These are phyloP conservation scores for Nowickia ferox DNA, from an alignment of 2,888 invertebrate species.

Conservation along the genomic window DNA sequence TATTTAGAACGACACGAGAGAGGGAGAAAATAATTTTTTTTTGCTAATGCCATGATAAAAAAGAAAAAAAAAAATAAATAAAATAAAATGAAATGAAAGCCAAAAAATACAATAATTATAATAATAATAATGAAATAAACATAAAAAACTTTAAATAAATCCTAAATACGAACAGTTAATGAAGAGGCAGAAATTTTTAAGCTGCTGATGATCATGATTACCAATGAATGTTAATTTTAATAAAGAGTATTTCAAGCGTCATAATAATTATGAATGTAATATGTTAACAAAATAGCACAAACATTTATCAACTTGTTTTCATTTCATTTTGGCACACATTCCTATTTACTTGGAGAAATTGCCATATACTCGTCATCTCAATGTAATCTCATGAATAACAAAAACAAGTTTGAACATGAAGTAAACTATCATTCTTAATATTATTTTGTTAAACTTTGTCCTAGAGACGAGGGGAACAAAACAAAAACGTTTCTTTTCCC, in stretches of 20 bases:
- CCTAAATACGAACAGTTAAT: neutral
- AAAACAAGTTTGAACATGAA: too few relatives aligned
- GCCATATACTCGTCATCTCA: too few relatives aligned
- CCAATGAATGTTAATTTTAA: constrained; percentile 13
- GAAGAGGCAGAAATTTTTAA: constrained; percentile 3
- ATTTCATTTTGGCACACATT: constrained; percentile 14
- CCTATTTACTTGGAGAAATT: too few relatives aligned
- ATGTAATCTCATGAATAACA: too few relatives aligned
- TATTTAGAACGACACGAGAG: constrained; percentile 64
- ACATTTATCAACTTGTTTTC: constrained; percentile 32
- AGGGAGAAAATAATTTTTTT: constrained; percentile 42
- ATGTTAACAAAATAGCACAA: constrained; percentile 25
- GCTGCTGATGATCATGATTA: constrained; percentile 34
- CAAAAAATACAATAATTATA: constrained; percentile 54
- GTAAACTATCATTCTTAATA: too few relatives aligned
- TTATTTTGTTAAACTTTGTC: too few relatives aligned
- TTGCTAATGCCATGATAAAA: neutral
- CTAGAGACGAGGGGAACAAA: too few relatives aligned
- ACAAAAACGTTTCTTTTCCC: too few relatives aligned
- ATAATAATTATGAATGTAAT: constrained; percentile 19
- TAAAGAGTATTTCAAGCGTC: constrained; percentile 6
- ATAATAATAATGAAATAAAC: constrained; percentile 19
- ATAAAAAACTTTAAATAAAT: constrained; percentile 31
- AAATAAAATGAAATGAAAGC: constrained; percentile 56
- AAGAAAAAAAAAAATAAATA: constrained; percentile 5